Evolutionary conservation across 1,140 invertebrate genomes (phyloP), one percentile per base, ranked within the genome.

Genomic region (Drosophila pruinosa): DNA sequence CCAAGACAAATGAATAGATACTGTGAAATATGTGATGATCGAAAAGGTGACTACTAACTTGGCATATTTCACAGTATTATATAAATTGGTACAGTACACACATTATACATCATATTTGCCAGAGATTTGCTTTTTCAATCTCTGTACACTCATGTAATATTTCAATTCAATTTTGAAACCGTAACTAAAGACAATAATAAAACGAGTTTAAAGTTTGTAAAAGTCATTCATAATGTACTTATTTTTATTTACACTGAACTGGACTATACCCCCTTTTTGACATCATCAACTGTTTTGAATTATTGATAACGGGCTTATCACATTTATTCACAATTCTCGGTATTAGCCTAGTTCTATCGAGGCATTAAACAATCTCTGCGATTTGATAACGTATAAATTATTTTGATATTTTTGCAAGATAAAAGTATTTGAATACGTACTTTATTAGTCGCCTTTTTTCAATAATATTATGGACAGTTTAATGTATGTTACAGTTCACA

Each of bases 161-260:
- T 74, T 74, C 81, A 69, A 79, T 75, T 74, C 76, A 56, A 79
- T 76, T 62, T 82, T 86, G 21, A 81, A 68, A 69, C 41, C 47
- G 45, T 85, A 86, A 86, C 73, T 74, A 88, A 77, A 43, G 81
- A 86, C 81, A 86, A 86, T 86, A 86, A 86, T 78, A 65, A 85
- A 74, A 56, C 52, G 69, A 41, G 48, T 72, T 63, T 69, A 81
- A 77, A 63, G 76, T 86, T 85, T 85, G 34, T 76, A 77, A 77
- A 64, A 64, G 24, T 12, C 15, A 58, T 22, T 22, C 22, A 47
- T 6, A 31, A 17, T 15, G 2, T 17, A 4, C 2, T 24, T 24
- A 3, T 24, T 10, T 10, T 8, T 26, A 17, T 15, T 12, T 7
- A 15, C 21, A 6, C 10, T 41, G 17, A 26, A 26, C 24, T 21